A percentile compares a stretch with the other conserved stretches of the same genome.
Conservation (phyloP, 2,113 vertebrate species). For the Plecotus auritus region DNA sequence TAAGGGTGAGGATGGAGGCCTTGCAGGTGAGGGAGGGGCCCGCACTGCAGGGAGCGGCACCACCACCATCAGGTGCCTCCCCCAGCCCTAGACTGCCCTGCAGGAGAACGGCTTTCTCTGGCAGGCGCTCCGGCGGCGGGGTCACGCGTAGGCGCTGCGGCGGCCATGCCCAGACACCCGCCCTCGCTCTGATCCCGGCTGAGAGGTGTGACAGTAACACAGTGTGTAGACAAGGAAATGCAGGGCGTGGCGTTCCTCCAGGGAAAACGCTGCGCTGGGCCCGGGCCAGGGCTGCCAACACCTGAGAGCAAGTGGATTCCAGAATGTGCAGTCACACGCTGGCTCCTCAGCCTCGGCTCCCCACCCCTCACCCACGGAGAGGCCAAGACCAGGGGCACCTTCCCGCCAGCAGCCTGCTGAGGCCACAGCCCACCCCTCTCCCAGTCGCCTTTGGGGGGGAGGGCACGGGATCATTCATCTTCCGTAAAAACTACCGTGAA, state of each 20-base stretch:
- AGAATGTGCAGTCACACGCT: background rate
- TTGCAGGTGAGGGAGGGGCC: no score
- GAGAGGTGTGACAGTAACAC: slow-evolving; percentile 13
- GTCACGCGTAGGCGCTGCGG: background rate
- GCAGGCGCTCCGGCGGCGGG: background rate
- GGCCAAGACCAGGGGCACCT: background rate
- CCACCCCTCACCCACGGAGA: background rate
- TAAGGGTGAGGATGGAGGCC: background rate
- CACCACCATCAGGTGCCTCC: background rate
- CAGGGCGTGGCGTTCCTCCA: background rate
- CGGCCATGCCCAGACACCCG: background rate
- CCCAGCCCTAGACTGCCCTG: background rate
- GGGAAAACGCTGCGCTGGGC: slow-evolving; percentile 30
- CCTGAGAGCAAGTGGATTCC: slow-evolving; percentile 20
- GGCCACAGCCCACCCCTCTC: background rate
- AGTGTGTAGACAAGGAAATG: slow-evolving; percentile 55
- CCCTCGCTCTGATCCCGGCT: background rate
- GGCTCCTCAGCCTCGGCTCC: background rate
- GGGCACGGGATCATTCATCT: background rate
- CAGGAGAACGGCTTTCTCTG: background rate
- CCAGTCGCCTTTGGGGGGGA: background rate
- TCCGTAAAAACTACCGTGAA: background rate
- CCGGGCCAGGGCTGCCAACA: background rate
- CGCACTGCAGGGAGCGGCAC: background rate
- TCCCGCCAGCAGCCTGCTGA: background rate